Percentiles rank a stretch among this genome's conserved stretches.
Evolutionary conservation across 2,888 invertebrate species (phyloP).

Genomic region (Hirtodrosophila cameraria): DNA sequence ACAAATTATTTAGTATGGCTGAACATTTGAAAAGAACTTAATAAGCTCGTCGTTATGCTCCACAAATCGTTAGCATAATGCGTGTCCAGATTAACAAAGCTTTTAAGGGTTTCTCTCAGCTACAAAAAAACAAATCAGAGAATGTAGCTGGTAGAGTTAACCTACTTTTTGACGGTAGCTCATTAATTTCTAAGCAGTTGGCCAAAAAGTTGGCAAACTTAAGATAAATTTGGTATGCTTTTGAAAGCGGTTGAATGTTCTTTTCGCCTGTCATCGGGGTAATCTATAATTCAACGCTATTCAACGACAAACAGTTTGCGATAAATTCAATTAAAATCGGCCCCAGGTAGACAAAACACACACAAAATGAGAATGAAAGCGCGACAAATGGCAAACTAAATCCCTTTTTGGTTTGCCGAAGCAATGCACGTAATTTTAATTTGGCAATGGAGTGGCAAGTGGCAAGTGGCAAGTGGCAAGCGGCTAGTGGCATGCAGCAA

Average conservation of each 20-base stretch:
- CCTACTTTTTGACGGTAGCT: conserved; percentile 29
- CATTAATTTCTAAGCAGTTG: conserved; percentile 66
- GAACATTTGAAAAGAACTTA: background rate
- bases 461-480: no score
- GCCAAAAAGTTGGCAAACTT: conserved; percentile 56
- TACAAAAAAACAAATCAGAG: background rate
- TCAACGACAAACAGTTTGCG: conserved; percentile 36
- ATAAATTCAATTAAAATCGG: conserved; percentile 73
- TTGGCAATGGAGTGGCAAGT: conserved; percentile 26
- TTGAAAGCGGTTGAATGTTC: conserved; percentile 27
- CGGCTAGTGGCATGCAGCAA: conserved; percentile 10
- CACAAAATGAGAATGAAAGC: no score
- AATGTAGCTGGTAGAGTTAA: background rate
- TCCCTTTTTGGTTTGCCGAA: conserved; percentile 56
- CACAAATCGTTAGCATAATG: conserved; percentile 6
- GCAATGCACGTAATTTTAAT: conserved; percentile 66
- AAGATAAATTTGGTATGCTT: conserved; percentile 48
- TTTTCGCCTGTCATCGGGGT: conserved; percentile 51
- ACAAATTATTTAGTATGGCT: background rate
- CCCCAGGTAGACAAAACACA: conserved; percentile 42
- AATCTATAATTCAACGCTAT: conserved; percentile 67
- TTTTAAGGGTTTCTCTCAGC: no score
- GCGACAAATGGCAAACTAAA: conserved; percentile 51
- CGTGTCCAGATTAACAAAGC: conserved; percentile 34
- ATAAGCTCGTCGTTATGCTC: background rate